Evolutionary conservation across 2,797 vertebrate species (phyloP), one percentile per base, ranked within the genome.

Genomic region (Linurgus olivaceus): DNA sequence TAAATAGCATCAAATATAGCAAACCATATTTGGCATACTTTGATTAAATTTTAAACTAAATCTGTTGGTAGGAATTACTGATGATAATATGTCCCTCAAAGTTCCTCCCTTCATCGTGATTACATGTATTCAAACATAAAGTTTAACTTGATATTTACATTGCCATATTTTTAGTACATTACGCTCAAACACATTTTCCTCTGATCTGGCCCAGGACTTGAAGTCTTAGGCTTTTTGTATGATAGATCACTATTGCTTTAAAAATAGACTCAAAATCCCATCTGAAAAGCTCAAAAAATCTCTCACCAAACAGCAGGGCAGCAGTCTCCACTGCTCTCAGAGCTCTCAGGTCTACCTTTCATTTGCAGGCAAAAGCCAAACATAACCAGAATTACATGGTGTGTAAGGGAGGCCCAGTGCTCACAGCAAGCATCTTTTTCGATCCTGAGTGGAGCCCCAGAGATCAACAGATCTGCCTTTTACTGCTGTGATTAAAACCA

Each of bases 31-130:
- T 78, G 66, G 70, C 95, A 78, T 90, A 90, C 35, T 93, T 93
- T 93, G 85, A 83, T 94, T 86, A 93, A 88, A 91, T 83, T 94
- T 93, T 94, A 80, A 93, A 93, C 47, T 68, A 86, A 88, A 94
- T 61, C 33, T 94, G 33, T 88, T 94, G 35, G 68, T 86, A 62
- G 42, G 38, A 88, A 75, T 88, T 86, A 77, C 38, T 90, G 51
- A 61, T 77, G 35, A 50, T 80, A 90, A 59, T 45, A 74, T 16
- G 26, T 47, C 50, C 21, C 37, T 80, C 61, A 71, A 74, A 83
- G 26, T 68, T 94, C 21, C 11, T 70, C 24, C 70, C 23, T 89
- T 94, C 35, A 35, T 83, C 1, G 0, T 76, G 37, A 50, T 87
- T 71, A 15, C 25, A 47, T 65, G 54, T 54, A 88, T 85, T 84